These are phyloP conservation scores for Drosophila lacicola DNA, from an alignment of 2,888 invertebrate species.

Conservation along the genomic window DNA sequence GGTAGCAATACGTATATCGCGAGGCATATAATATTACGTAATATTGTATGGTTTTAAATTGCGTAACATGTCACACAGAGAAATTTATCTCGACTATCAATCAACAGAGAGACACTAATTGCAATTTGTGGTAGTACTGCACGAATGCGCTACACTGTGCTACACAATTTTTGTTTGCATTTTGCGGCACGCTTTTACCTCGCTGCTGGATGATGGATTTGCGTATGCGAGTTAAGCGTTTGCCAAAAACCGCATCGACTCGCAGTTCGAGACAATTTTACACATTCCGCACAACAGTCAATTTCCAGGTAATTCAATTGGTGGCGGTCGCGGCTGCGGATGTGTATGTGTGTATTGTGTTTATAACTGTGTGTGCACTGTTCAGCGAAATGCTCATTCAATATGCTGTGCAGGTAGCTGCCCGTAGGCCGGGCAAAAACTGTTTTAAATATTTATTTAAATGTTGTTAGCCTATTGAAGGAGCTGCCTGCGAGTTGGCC, in stretches of 20 bases:
- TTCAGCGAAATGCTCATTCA: constrained; percentile 55
- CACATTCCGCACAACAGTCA: constrained; percentile 36
- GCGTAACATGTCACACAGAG: neutral
- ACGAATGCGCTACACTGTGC: constrained; percentile 24
- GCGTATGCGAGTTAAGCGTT: constrained; percentile 7
- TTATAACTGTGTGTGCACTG: constrained; percentile 1
- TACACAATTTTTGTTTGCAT: constrained; percentile 17
- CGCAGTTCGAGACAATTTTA: constrained; percentile 30
- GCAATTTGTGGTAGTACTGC: constrained; percentile 46
- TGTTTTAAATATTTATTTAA: constrained; percentile 57
- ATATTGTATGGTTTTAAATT: neutral
- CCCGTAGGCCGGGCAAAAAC: constrained; percentile 28
- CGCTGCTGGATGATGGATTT: constrained; percentile 32
- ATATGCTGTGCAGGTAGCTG: constrained; percentile 58
- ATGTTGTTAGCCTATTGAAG: constrained; percentile 39
- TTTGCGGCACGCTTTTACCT: constrained; percentile 22
- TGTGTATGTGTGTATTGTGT: neutral
- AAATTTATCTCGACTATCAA: constrained; percentile 36
- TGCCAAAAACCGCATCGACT: constrained; percentile 32
- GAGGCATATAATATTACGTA: neutral
- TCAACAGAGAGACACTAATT: constrained; percentile 60
- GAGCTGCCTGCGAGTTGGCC: constrained; percentile 29
- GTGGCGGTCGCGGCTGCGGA: constrained; percentile 7
- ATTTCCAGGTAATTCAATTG: constrained; percentile 48
- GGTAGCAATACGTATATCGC: neutral